Base-by-base conservation (phyloP, 2,888 invertebrate species). In the Ochlodes sylvanus region DNA sequence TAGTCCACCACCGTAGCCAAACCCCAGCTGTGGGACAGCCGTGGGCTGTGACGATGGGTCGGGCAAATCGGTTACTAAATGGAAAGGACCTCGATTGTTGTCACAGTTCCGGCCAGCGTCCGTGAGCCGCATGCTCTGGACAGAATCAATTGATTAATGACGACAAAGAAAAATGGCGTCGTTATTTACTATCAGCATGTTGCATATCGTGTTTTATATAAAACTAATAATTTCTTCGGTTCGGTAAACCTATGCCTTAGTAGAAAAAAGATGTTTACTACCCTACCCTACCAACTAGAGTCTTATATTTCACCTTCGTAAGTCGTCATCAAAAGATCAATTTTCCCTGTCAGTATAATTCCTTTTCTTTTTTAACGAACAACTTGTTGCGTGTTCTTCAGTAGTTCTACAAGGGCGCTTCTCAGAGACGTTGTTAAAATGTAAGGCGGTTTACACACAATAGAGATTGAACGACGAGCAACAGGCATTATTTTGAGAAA, bases 61-160 rank as follows among this genome's bases (percentile, higher is more conserved):
- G 5, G 27, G 3, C 27, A 12, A 38, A 10, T 9, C 38, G 12
- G 12, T 47, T 47, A 47, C 12, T 2, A 17, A 47, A 17, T 9
- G 6, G n/a, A 10, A 42, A 9, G 47, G 47, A 17, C 9, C 47
- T 9, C 54, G 12, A 19, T 63, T 15, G 55, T 44, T 32, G 19
- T 55, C 54, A 34, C 47, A n/a, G 42, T 32, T 42, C 62, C 17
- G 54, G 54, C 42, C 17, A 56, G 21, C 32, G 57, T 41, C 41
- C 17, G 38, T 19, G 64, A 50, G 15, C 57, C 50, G 19, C 57
- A 19, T 65, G 65, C 50, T 14, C 15, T 34, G 38, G 65, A 65
- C 65, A 50, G 47, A 44, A 10, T 12, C 38, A 65, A 65, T 65
- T 65, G 65, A 65, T 58, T 65, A 41, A 58, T 50, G 50, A 41